A percentile compares a stretch with the other conserved stretches of the same genome.
Conservation (phyloP, 1,140 invertebrate species). For the Anthonomus grandis region DNA sequence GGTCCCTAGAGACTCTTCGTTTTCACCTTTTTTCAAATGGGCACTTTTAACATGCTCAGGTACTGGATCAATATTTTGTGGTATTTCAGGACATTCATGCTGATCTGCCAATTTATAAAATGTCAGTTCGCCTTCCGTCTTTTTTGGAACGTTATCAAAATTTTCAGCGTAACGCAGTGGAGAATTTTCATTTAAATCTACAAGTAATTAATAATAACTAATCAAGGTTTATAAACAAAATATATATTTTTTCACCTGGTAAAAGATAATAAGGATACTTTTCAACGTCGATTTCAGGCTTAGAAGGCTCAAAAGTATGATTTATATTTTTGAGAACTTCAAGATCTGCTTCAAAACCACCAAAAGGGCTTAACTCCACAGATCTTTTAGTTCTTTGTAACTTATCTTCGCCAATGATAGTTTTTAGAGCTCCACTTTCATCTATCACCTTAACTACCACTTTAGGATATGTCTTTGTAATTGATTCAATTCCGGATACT, state of each 20-base stretch:
- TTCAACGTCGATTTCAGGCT: conserved; percentile 1
- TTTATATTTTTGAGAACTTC: conserved; percentile 24
- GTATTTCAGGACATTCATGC: conserved; percentile 54
- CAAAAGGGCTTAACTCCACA: background rate
- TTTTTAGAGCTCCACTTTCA: background rate
- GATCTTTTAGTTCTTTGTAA: conserved; percentile 4
- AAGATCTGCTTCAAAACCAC: conserved; percentile 15
- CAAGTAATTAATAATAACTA: conserved; percentile 1
- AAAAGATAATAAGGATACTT: conserved; percentile 39
- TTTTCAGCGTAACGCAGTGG: conserved; percentile 59
- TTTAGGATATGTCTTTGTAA: conserved; percentile 9
- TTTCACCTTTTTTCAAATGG: conserved; percentile 34
- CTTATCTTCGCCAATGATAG: background rate
- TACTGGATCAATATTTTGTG: conserved; percentile 52
- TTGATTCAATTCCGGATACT: conserved; percentile 1
- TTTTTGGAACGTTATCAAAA: conserved; percentile 55
- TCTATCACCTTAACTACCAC: background rate
- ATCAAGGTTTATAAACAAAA: background rate
- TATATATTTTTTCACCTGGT: conserved; percentile 4
- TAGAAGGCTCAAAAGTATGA: conserved; percentile 14
- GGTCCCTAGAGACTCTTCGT: conserved; percentile 34
- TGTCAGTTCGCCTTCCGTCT: conserved; percentile 54
- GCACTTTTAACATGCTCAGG: conserved; percentile 54
- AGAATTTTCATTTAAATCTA: conserved; percentile 51
- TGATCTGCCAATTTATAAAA: conserved; percentile 57